phyloP scores from a whole-genome alignment of 1,140 invertebrate species.

The Drosophila mojavensis region DNA sequence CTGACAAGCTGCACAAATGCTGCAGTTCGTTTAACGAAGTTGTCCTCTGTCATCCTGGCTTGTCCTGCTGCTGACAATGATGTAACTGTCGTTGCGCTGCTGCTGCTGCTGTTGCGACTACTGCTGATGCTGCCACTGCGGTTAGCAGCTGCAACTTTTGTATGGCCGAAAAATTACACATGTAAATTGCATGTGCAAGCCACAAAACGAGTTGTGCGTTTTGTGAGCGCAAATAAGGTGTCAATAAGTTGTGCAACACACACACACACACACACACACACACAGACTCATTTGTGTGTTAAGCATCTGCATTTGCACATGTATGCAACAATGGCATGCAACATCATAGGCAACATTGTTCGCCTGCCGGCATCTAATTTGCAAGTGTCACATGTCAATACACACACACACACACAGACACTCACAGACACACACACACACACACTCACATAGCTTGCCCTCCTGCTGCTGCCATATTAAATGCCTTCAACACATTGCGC shows the following conservation, averaged over 20 bases:
- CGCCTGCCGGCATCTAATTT: slow-evolving; percentile 77
- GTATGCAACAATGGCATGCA: slow-evolving; percentile 24
- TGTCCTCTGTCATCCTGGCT: slow-evolving; percentile 55
- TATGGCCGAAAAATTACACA: slow-evolving; percentile 68
- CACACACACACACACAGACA: slow-evolving; percentile 37
- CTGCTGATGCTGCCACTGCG: slow-evolving; percentile 13
- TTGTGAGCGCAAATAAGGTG: slow-evolving; percentile 71
- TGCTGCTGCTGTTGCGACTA: slow-evolving; percentile 1
- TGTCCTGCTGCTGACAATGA: slow-evolving; percentile 43
- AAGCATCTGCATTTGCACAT: background rate
- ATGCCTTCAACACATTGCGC: slow-evolving; percentile 56
- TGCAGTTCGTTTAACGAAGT: slow-evolving; percentile 71
- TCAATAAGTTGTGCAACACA: slow-evolving; percentile 70
- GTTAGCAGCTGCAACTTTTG: slow-evolving; percentile 18
- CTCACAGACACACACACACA: slow-evolving; percentile 39
- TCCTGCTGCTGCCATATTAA: slow-evolving; percentile 53
- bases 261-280: background rate
- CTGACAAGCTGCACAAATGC: slow-evolving; percentile 45
- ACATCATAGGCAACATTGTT: slow-evolving; percentile 34
- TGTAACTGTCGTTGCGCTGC: slow-evolving; percentile 27
- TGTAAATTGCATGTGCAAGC: slow-evolving; percentile 79
- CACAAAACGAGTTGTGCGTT: slow-evolving; percentile 70
- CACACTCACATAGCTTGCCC: slow-evolving; percentile 15
- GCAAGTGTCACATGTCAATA: slow-evolving; percentile 81
- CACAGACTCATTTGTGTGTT: too few relatives aligned